Evolutionary conservation across 2,797 vertebrate genomes (phyloP).

Genomic region (Pipistrellus pygmaeus): DNA sequence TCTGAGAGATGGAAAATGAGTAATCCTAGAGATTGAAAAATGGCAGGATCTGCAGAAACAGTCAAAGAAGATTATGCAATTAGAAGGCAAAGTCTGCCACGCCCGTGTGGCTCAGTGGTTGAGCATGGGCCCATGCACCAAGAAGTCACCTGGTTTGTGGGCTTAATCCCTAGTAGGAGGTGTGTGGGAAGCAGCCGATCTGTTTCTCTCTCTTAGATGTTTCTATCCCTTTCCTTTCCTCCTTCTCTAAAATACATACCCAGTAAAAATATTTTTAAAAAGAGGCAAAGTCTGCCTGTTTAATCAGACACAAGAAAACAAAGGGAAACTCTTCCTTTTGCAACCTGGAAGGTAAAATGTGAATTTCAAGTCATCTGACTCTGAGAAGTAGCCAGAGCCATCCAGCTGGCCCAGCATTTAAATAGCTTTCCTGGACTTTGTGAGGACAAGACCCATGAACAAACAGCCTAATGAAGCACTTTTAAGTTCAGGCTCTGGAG

Average conservation of each 20-base stretch:
- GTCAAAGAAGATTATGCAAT: not conserved
- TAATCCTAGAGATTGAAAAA: constrained; percentile 22
- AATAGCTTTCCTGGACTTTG: not conserved
- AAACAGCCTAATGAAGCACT: not conserved
- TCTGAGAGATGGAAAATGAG: not conserved
- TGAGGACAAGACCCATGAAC: not conserved
- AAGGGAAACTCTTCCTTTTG: constrained; percentile 1
- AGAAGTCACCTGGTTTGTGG: too few relatives aligned
- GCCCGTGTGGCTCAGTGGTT: too few relatives aligned
- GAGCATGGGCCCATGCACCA: too few relatives aligned
- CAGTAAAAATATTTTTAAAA: too few relatives aligned
- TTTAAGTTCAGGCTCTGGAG: not conserved
- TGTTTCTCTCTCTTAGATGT: too few relatives aligned
- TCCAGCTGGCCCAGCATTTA: not conserved
- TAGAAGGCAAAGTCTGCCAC: not conserved
- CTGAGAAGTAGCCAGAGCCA: not conserved
- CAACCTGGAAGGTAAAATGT: not conserved
- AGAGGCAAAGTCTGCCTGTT: not conserved
- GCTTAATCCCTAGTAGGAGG: too few relatives aligned
- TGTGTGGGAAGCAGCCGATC: too few relatives aligned
- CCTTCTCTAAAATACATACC: too few relatives aligned
- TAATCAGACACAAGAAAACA: not conserved
- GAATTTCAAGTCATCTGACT: constrained; percentile 1
- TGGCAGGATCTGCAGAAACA: not conserved
- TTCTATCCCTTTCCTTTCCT: too few relatives aligned